Evolutionary conservation across 2,797 vertebrate genomes (phyloP), one percentile per base, ranked within the genome.

Genomic region (Prunella strophiata): DNA sequence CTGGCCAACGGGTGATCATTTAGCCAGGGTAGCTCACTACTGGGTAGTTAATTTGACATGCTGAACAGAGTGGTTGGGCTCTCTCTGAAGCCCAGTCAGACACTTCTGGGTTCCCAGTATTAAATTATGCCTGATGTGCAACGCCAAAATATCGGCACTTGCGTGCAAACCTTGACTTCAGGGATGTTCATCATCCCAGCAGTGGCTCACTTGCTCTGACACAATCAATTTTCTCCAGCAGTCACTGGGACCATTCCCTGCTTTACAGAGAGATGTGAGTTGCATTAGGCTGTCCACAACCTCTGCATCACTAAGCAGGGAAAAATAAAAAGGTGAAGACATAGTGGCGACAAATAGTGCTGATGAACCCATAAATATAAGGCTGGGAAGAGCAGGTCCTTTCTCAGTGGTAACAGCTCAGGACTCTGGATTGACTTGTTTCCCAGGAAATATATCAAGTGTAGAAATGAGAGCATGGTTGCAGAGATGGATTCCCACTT

Each of bases 51-150:
- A 94, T 96, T 96, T 97, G 96, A 97, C 94, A 79, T 62, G 68
- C 93, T 95, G 96, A 97, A 91, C 81, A 86, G 95, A 94, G 85
- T 78, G 52, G 63, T 34, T n/a, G 96, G 88, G 63, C 74, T 91
- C 88, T 94, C 92, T 97, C 95, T 74, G 57, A 97, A 97, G 89
- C 91, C 68, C 59, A 94, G 72, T 62, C 92, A 89, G 67, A 95
- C 84, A 59, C 85, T 94, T 90, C 51, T 22, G 76, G 77, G 65
- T 81, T 95, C 67, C 93, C 91, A 79, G 50, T 34, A 68, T 85
- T 97, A 97, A 98, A 97, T 98, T 96, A 96, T 94, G 94, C 86
- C 95, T 96, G 96, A 95, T 96, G 78, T 93, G 95, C 96, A 93
- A 79, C 12, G 91, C 92, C 76, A 96, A 97, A 94, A 87, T 96